Conservation (phyloP, 2,888 invertebrate species). For the Nomada hirtipes region DNA sequence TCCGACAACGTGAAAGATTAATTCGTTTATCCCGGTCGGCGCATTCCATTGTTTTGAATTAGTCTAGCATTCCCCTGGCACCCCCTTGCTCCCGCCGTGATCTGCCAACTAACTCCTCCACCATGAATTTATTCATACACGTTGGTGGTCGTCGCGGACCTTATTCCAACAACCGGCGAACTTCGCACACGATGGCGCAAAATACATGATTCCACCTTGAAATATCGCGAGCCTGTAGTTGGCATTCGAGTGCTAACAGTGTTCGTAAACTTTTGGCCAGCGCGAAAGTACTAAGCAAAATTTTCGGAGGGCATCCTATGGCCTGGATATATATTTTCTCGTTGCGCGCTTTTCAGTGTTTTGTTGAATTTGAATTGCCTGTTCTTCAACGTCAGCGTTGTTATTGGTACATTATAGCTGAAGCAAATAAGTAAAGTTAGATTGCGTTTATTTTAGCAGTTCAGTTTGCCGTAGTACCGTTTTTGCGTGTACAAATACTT, state of each 20-base stretch:
- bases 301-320: background rate
- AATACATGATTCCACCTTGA: slow-evolving; percentile 56
- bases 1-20: slow-evolving; percentile 76
- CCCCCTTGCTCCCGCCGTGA: slow-evolving; percentile 11
- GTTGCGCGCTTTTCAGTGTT: background rate
- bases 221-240: slow-evolving; percentile 57
- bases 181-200: slow-evolving; percentile 46
- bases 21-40: slow-evolving; percentile 74
- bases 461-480: too few species aligned
- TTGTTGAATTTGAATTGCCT: background rate
- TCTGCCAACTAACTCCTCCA: slow-evolving; percentile 53
- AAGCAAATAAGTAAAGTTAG: too few species aligned
- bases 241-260: slow-evolving; percentile 61
- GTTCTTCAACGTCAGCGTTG: too few species aligned
- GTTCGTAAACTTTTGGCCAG: slow-evolving; percentile 48
- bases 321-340: too few species aligned
- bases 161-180: slow-evolving; percentile 66
- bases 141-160: slow-evolving; percentile 64
- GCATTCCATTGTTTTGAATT: slow-evolving; percentile 76
- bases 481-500: too few species aligned
- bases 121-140: slow-evolving; percentile 74
- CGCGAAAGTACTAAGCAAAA: slow-evolving; percentile 20
- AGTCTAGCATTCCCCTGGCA: slow-evolving; percentile 61
- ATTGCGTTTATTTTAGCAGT: too few species aligned
- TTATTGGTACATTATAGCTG: too few species aligned